Evolutionary conservation across 2,888 invertebrate species (phyloP), one percentile per base, ranked within the genome.

Genomic region (Nyleta sp.): DNA sequence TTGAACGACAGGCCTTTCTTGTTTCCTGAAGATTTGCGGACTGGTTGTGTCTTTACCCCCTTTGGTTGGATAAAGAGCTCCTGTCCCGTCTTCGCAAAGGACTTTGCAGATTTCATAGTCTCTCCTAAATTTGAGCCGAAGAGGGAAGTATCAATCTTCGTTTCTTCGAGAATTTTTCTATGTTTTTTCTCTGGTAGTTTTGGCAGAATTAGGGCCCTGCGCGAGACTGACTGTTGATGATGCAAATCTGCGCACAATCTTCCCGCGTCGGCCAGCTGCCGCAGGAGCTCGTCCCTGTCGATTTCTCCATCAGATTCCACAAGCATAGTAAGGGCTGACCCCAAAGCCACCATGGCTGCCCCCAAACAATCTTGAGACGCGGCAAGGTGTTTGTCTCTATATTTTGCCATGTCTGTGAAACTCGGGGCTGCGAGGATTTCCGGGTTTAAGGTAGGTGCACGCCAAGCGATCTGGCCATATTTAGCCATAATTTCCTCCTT

Each of bases 21-120:
- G 70, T 78, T 78, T 78, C 59, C 78, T 64, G 64, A 46, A 20
- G 2, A 31, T 10, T n/a, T n/a, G n/a, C n/a, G n/a, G n/a, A n/a
- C n/a, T 28, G 28, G 28, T 28, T 28, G 7, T 28, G 8, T 28
- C 2, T 50, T 18, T 18, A 20, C 7, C 10, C 44, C 62, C 10
- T 67, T 59, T 0, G 22, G 2, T 8, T 64, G 48, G 3, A 22
- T 15, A 22, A 72, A 72, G 0, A 68, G 31, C 4, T 64, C 59
- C 6, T 70, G 70, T 1, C 78, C 75, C 0, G 73, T 22, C 17
- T 70, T 73, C 0, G 70, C 73, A 7, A 78, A 68, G 0, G 62
- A 18, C 11, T 71, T 70, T 2, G 80, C 40, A 1, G 35, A 35
- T n/a, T 74, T 80, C 0, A 81, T 28, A 1, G 42, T 71, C 2